phyloP scores from a whole-genome alignment of 2,113 vertebrate genomes.

The Dasyurus viverrinus region DNA sequence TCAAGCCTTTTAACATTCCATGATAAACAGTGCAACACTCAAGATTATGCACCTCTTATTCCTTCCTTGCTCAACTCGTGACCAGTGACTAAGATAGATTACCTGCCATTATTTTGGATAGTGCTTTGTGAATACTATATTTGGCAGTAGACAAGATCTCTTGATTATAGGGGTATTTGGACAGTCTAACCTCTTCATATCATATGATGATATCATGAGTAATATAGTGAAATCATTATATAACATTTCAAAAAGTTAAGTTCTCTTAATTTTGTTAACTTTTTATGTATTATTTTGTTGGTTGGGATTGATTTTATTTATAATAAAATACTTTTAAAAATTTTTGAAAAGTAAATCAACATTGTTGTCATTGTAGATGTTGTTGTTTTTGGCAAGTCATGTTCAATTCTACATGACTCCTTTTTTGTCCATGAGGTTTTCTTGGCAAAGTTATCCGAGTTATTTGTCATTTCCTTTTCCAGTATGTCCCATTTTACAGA shows the following conservation, averaged over 20 bases:
- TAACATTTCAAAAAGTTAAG: slow-evolving; percentile 47
- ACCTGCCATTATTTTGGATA: background rate
- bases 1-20: background rate
- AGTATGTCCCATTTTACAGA: background rate
- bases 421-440: background rate
- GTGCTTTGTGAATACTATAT: background rate
- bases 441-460: background rate
- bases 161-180: background rate
- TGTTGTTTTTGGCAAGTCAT: background rate
- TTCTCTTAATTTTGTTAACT: slow-evolving; percentile 8
- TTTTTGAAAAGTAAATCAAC: slow-evolving; percentile 44
- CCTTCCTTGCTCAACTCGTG: background rate
- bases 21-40: background rate
- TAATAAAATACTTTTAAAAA: slow-evolving; percentile 20
- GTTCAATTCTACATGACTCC: background rate
- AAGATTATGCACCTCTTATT: background rate
- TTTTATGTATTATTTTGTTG: background rate
- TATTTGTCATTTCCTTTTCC: background rate
- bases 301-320: slow-evolving; percentile 26
- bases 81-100: background rate
- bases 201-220: background rate
- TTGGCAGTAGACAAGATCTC: background rate
- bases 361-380: background rate
- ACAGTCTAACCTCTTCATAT: background rate
- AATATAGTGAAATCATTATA: slow-evolving; percentile 6